phyloP scores from a whole-genome alignment of 1,140 invertebrate species.

The Eumaeus atala region DNA sequence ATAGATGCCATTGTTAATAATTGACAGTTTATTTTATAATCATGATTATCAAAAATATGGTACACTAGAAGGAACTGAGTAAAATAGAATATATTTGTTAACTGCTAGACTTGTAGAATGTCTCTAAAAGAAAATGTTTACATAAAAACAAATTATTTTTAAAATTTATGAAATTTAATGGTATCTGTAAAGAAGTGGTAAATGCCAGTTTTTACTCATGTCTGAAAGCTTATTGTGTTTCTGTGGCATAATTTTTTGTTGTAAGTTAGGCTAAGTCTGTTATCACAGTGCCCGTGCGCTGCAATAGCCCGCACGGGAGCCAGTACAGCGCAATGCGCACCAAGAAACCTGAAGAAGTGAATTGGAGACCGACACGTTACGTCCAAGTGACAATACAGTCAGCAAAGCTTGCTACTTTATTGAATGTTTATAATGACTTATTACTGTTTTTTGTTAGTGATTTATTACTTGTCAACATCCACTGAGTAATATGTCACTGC shows the following conservation, averaged over 20 bases:
- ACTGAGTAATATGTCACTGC: neutral
- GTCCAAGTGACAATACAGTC: conserved; percentile 18
- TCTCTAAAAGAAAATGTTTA: too few species aligned
- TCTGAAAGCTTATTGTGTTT: conserved; percentile 15
- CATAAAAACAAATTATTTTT: too few species aligned
- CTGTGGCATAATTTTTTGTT: conserved; percentile 29
- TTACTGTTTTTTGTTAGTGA: too few species aligned
- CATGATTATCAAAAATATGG: too few species aligned
- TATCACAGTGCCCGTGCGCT: conserved; percentile 60
- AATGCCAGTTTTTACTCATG: neutral
- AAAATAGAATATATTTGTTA: too few species aligned
- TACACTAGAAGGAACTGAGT: too few species aligned
- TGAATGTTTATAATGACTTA: too few species aligned
- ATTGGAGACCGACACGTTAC: conserved; percentile 27
- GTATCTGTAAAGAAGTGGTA: neutral
- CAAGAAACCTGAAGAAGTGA: conserved; percentile 48
- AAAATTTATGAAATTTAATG: too few species aligned
- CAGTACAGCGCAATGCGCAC: conserved; percentile 47
- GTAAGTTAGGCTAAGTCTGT: conserved; percentile 55
- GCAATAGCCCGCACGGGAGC: conserved; percentile 56
- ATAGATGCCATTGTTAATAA: too few species aligned
- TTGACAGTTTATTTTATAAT: too few species aligned
- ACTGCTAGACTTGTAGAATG: too few species aligned
- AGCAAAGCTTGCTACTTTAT: neutral
- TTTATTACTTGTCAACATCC: neutral